phyloP scores from a whole-genome alignment of 2,797 vertebrate species.

The Syngnathus rostellatus region DNA sequence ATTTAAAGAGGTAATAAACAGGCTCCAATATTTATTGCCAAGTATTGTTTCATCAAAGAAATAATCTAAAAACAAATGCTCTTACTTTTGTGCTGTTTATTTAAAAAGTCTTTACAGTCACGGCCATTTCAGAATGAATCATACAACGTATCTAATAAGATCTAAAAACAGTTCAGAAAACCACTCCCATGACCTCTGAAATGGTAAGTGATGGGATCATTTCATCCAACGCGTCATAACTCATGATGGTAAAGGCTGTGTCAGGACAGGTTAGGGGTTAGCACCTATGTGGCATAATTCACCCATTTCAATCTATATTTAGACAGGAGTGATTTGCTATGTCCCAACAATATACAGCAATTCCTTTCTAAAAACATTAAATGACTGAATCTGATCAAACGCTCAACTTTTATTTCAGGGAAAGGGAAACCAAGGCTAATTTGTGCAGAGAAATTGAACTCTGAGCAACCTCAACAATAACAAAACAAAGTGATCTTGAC shows the following conservation, averaged over 20 bases:
- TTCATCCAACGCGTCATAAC: constrained; percentile 8
- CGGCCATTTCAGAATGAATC: too few relatives aligned
- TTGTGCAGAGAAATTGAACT: not conserved
- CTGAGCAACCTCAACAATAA: not conserved
- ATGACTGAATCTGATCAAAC: not conserved
- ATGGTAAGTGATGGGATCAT: constrained; percentile 4
- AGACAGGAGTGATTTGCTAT: not conserved
- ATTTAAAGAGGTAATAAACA: too few relatives aligned
- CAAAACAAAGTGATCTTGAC: constrained; percentile 4
- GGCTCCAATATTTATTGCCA: too few relatives aligned
- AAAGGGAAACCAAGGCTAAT: not conserved
- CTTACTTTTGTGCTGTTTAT: too few relatives aligned
- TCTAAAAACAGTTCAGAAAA: constrained; percentile 10
- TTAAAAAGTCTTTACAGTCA: too few relatives aligned
- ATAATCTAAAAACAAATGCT: too few relatives aligned
- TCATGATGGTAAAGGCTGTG: not conserved
- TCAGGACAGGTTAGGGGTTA: not conserved
- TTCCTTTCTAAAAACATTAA: not conserved
- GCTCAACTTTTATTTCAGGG: not conserved
- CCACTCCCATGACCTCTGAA: constrained; percentile 42
- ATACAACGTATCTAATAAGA: too few relatives aligned
- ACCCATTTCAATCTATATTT: not conserved
- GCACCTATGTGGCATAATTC: not conserved
- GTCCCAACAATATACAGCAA: not conserved
- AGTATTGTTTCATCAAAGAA: too few relatives aligned